Conservation (phyloP, 30 jellyfish, hydroid and myxozoan genomes). For the Aurelia aurita complex sp. Pacific region DNA sequence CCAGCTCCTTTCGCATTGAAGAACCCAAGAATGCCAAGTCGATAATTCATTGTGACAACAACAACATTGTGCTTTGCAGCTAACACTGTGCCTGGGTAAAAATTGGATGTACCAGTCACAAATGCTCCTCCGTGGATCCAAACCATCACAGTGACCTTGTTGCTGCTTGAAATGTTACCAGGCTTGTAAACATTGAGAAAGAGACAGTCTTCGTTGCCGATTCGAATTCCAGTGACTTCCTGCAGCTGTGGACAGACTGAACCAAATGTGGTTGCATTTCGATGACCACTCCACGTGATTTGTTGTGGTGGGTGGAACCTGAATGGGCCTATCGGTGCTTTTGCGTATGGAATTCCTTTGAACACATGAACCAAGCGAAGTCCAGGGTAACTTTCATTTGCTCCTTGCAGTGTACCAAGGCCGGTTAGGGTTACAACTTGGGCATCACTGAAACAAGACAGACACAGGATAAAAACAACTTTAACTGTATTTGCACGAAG, state of each 20-base stretch:
- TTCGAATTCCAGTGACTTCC: too few species aligned
- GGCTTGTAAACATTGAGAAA: slow-evolving; percentile 22
- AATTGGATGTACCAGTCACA: neutral
- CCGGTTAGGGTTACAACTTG: slow-evolving; percentile 2
- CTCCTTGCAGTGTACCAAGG: slow-evolving; percentile 16
- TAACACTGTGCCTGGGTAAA: slow-evolving; percentile 8
- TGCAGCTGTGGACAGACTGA: slow-evolving; percentile 24
- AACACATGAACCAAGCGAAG: neutral
- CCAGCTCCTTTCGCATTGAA: slow-evolving; percentile 23
- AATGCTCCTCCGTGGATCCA: slow-evolving; percentile 65
- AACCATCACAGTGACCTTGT: slow-evolving; percentile 9
- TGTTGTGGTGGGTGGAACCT: slow-evolving; percentile 39
- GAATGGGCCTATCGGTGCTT: slow-evolving; percentile 45
- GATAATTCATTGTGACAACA: slow-evolving; percentile 37
- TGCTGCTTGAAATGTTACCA: neutral
- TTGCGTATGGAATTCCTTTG: slow-evolving; percentile 44
- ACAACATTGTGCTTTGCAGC: slow-evolving; percentile 31
- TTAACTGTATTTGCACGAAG: too few species aligned
- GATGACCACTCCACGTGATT: slow-evolving; percentile 16
- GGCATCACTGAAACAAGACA: too few species aligned
- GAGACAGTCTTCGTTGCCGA: slow-evolving; percentile 25
- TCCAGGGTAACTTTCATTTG: neutral
- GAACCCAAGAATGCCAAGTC: slow-evolving; percentile 59
- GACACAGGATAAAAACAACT: too few species aligned
- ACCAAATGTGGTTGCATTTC: slow-evolving; percentile 27